These are phyloP conservation scores for Saccostrea glomerata DNA, from an alignment of 1,140 invertebrate species.

Conservation along the genomic window DNA sequence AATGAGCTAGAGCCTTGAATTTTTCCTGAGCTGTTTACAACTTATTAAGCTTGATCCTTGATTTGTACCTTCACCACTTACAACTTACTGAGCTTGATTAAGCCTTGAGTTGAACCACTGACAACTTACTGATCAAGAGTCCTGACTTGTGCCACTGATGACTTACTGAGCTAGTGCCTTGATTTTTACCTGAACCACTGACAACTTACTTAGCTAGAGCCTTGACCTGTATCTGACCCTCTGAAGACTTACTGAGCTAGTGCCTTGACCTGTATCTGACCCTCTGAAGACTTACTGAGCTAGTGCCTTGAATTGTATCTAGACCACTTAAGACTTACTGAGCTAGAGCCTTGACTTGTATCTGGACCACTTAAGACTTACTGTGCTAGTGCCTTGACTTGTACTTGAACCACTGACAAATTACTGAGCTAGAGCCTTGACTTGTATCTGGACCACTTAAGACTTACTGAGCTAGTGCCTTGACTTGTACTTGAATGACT, in stretches of 20 bases:
- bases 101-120: conserved; percentile 62
- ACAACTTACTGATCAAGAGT: neutral
- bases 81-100: conserved; percentile 68
- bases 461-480: conserved; percentile 1
- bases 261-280: neutral
- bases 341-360: conserved; percentile 72
- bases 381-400: neutral
- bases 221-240: neutral
- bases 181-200: neutral
- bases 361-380: conserved; percentile 59
- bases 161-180: neutral
- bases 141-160: neutral
- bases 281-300: conserved; percentile 60
- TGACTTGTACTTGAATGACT: neutral
- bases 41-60: conserved; percentile 65
- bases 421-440: conserved; percentile 68
- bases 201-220: conserved; percentile 1
- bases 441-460: conserved; percentile 67
- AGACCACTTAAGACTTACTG: conserved; percentile 41
- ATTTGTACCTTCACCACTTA: conserved; percentile 69
- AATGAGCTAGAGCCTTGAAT: conserved; percentile 70
- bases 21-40: conserved; percentile 57
- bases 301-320: conserved; percentile 72
- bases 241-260: no score
- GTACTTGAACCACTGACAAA: neutral